Evolutionary conservation across 1,140 invertebrate genomes (phyloP), one percentile per base, ranked within the genome.

Genomic region (Dermatophagoides farinae): DNA sequence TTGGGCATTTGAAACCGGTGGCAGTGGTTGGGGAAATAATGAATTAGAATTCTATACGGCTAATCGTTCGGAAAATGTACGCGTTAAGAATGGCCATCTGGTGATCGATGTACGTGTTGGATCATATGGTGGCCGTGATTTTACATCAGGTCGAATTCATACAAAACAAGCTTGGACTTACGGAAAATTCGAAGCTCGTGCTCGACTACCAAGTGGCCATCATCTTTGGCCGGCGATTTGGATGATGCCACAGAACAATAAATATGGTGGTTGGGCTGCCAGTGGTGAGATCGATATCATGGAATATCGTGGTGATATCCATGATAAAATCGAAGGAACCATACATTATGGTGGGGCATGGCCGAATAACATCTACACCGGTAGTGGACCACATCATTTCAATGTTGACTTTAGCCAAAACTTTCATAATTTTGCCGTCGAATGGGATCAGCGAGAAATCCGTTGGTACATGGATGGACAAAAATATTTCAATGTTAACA

Each of bases 371-470:
- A 57, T 39, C 38, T 39, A 57, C 23, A 40, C 12, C 38, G 46
- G 57, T 10, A 20, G 31, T 39, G 62, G 62, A 16, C 14, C 65
- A 44, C 9, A 10, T 12, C 22, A 40, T 12, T 52, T 44, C 16
- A 25, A 14, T 25, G n/a, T 22, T 20, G 22, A 22, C 22, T 63
- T 64, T 41, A 43, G 22, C 14, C 66, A 68, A 40, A 61, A 60
- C 37, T 71, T 70, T 50, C 70, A 72, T 54, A 68, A 61, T 22
- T 72, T 67, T 61, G 64, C 37, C 12, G 46, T 72, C 6, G 65
- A 69, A 50, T 72, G 71, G 70, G 65, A 67, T 57, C 64, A 66
- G 54, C 61, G 65, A 40, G 57, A 62, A 20, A 70, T 71, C 43
- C 65, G 51, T 65, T 72, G 64, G 64, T 54, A 18, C n/a, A 37